These are phyloP conservation scores for Rhipidura dahli DNA, from an alignment of 2,113 vertebrate genomes.

Conservation along the genomic window DNA sequence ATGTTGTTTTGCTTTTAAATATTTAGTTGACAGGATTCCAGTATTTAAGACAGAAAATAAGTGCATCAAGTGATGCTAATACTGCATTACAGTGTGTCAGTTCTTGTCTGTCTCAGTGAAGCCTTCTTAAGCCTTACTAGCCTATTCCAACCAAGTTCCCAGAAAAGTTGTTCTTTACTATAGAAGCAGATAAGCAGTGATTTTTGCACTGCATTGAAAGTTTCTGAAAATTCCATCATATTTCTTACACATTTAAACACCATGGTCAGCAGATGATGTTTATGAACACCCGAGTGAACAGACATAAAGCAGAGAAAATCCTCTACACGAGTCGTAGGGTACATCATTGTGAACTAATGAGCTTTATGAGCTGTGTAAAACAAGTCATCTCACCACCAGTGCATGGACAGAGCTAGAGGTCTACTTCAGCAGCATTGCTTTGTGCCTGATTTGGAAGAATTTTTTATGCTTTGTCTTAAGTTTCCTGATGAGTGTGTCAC, in stretches of 20 bases:
- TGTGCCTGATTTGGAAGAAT: not conserved
- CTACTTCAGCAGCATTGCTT: not conserved
- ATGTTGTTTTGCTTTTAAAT: not conserved
- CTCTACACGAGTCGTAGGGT: not conserved
- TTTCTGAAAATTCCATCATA: not conserved
- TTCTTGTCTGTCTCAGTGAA: not conserved
- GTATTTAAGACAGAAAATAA: not conserved
- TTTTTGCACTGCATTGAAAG: not conserved
- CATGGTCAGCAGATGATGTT: not conserved
- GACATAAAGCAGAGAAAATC: not conserved
- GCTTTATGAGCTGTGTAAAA: not conserved
- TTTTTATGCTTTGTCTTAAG: not conserved
- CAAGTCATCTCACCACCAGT: fast-evolving
- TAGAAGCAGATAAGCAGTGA: not conserved
- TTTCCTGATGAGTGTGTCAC: not conserved
- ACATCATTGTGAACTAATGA: not conserved
- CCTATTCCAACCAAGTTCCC: not conserved
- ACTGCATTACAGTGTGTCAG: not conserved
- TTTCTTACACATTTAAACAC: not conserved
- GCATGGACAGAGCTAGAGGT: not conserved
- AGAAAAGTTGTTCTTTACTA: not conserved
- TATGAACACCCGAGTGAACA: not conserved
- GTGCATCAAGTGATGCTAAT: not conserved
- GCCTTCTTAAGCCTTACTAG: not conserved
- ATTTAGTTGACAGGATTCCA: not conserved